Evolutionary conservation across 2,113 vertebrate genomes (phyloP), one percentile per base, ranked within the genome.

Genomic region (Ascaphus truei): DNA sequence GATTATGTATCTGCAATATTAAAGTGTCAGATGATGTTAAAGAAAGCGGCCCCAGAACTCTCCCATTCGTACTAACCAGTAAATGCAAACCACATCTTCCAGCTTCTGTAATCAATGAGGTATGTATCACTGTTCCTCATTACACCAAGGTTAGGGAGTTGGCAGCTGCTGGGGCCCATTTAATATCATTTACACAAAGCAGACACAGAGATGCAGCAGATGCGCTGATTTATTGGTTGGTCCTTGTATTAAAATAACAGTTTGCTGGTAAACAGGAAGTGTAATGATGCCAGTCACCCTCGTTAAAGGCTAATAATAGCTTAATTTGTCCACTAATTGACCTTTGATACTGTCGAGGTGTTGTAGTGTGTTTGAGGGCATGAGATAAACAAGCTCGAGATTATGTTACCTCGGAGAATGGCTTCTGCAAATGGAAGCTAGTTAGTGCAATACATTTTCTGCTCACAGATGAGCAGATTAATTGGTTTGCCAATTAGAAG

Each of bases 261-360:
- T 89, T 88, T 87, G 85, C 88, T 88, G 82, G 87, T 91, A 93
- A 92, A 92, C 85, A 93, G 83, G 85, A 84, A 90, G 85, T 85
- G 85, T 91, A 91, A 91, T 88, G 86, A 88, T 89, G 86, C 84
- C 90, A 86, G 86, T 84, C 78, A 75, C 87, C 87, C 89, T 95
- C 86, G 86, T 94, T 95, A 94, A 80, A 81, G 73, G 73, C 86
- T 92, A 93, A 94, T 91, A 90, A 92, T 92, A 89, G 83, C 85
- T 90, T 91, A 92, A 92, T 90, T 86, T 91, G 88, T 91, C 87
- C 88, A 88, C 83, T 93, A 88, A 91, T 92, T 92, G 91, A 93
- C 88, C 92, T 85, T 77, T 75, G 88, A 83, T 87, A 86, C 85
- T 66, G 1, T 75, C 74, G 84, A 76, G 71, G 80, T 80, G 73